Evolutionary conservation across 92 coral and sea anemone species (phyloP), one percentile per base, ranked within the genome.

Genomic region (Epizoanthus ramosus): DNA sequence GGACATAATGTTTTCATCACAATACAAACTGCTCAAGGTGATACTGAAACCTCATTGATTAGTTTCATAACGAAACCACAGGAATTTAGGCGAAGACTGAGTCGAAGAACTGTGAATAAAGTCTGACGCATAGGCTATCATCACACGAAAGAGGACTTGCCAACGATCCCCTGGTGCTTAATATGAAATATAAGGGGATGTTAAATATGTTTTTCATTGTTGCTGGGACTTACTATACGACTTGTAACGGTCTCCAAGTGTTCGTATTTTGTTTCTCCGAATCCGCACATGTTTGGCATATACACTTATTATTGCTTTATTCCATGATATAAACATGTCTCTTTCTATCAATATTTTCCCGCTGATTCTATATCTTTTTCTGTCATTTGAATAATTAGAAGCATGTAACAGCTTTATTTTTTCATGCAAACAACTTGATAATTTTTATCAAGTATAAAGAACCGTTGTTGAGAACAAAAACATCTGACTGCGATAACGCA

Each of bases 51-150:
- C 19, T 33, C 56, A 58, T 37, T 37, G 25, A 76, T 50, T 60
- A 57, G 66, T 59, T 75, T 57, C 50, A 57, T 35, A 77, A 59
- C 23, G 57, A 61, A 43, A 77, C 82, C 82, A 57, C 82, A 77
- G 82, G 82, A 77, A 77, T 77, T 61, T 21, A 61, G 71, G 82
- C 19, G 82, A 37, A 60, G 65, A 61, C 43, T 37, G 43, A 77
- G 24, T 35, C 37, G 39, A 50, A 50, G 54, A 60, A 76, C 81
- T 24, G 28, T 76, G 21, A 24, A 50, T 50, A 10, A 43, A 5
- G 50, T 43, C 10, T 0, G 50, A 43, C 50, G 50, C 50, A 43
- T 43, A 50, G 54, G 9, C 15, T 13, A 15, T 22, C 16, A 54
- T 18, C 57, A 10, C 52, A 74, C 3, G 24, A 53, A 16, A 23